Base-by-base conservation (phyloP, 92 coral and sea anemone genomes). In the Diadumene lineata region DNA sequence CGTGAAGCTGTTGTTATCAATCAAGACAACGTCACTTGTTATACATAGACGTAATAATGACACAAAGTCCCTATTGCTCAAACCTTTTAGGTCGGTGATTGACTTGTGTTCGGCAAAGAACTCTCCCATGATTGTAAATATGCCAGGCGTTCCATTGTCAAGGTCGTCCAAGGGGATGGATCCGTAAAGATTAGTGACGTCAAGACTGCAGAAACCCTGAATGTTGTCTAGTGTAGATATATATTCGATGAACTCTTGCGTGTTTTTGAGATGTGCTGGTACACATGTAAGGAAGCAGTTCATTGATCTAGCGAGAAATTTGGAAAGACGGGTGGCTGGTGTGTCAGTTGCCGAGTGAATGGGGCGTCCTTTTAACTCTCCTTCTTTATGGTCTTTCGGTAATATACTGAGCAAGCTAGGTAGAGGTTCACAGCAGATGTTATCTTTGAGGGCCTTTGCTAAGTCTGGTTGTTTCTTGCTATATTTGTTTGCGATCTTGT, bases 321-420 rank as follows among this genome's bases (percentile, higher is more conserved):
- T 84, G 19, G 88, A 84, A 57, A 84, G 60, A 18, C 60, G 66
- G 1, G 75, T 77, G 17, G 88, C 79, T 15, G 83, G 88, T 8
- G 88, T 84, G 61, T 84, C 79, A 31, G 84, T 84, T 18, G 88
- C 88, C 27, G 88, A 79, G 51, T 84, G 88, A 19, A 84, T 84
- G 32, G 87, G 87, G 65, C 87, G 79, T 25, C 87, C 87, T 48
- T 76, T 82, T 67, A 82, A 43, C 25, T 82, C 87, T 23, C 87
- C 87, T 27, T 66, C 82, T 75, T 82, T 82, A 66, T 82, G 87
- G 58, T 82, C 82, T 76, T 82, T 82, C 33, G 87, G 87, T 69
- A 82, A 61, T 50, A 82, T 75, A 46, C 76, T 68, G 50, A 73
- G 74, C 26, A 79, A 62, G 38, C 84, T 70, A 15, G 80, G 84